These are phyloP conservation scores for Sphecodes monilicornis DNA, from an alignment of 2,888 invertebrate species.

Conservation along the genomic window DNA sequence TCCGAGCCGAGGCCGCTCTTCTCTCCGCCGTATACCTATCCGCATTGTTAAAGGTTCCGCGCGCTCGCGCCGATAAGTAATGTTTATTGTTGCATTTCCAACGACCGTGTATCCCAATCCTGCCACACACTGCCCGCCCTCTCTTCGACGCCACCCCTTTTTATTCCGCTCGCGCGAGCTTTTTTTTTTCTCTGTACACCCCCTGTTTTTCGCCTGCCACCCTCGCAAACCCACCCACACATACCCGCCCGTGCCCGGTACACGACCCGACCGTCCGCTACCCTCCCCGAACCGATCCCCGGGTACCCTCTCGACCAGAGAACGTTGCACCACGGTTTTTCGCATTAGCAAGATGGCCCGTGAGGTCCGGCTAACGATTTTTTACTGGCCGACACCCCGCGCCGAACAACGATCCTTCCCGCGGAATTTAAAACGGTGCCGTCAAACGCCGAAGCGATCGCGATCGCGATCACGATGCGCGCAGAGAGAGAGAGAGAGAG, in stretches of 20 bases:
- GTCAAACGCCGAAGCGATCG: not conserved
- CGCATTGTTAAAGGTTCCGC: conserved; percentile 81
- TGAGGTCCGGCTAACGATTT: conserved; percentile 69
- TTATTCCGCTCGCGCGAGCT: conserved; percentile 41
- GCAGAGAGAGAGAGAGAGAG: not conserved
- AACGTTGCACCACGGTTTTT: conserved; percentile 75
- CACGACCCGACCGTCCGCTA: conserved; percentile 29
- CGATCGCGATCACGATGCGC: not conserved
- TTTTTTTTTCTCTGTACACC: conserved; percentile 42
- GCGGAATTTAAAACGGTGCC: conserved; percentile 64
- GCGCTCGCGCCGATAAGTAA: conserved; percentile 82
- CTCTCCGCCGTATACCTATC: conserved; percentile 61
- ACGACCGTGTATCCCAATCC: conserved; percentile 68
- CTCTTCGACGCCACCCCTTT: conserved; percentile 36
- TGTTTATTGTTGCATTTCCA: conserved; percentile 84
- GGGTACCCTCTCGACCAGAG: conserved; percentile 49
- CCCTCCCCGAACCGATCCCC: conserved; percentile 52
- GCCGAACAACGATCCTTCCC: conserved; percentile 64
- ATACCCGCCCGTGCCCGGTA: not conserved
- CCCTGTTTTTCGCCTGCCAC: conserved; percentile 32
- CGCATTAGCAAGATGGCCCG: conserved; percentile 77
- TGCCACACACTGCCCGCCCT: conserved; percentile 48
- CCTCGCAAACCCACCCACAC: conserved; percentile 1
- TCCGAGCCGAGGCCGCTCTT: conserved; percentile 53
- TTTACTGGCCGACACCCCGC: conserved; percentile 62